Evolutionary conservation across 53 echinoderm and acorn worm species (phyloP), one percentile per base, ranked within the genome.

Genomic region (Luidia sarsii): DNA sequence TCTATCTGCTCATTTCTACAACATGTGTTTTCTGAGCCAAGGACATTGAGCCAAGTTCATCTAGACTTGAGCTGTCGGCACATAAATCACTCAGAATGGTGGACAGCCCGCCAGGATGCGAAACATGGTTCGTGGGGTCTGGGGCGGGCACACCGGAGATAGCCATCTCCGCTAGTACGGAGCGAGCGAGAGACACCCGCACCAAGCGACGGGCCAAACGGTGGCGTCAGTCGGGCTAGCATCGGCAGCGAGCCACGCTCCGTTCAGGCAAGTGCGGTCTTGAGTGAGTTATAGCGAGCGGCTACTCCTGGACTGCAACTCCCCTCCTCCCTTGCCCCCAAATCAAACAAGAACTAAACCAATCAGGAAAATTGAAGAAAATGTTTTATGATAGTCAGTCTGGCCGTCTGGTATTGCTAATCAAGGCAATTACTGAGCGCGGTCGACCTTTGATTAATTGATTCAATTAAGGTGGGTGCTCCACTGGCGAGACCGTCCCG

Each of bases 321-420:
- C 74, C 74, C 55, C 52, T 34, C 33, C 52, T 6, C 50, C 4
- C 15, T 9, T 10, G 20, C 35, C 32, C 53, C 52, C 41, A 34
- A 50, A 50, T 30, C 27, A 51, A 71, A 70, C 19, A 75, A 59
- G 28, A 45, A 43, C 48, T 48, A 65, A 7, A 53, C 18, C 45
- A 67, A 67, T 60, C 77, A 30, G 15, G 43, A 56, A 33, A 56
- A 72, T 72, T 72, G 72, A 54, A 54, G 53, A 21, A 48, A 43
- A 69, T 33, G 60, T 54, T 43, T 59, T 77, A 61, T 72, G 56
- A 72, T 77, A 77, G 77, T 61, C 77, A 60, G 59, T 60, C 60
- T 59, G 11, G 3, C n/a, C n/a, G n/a, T 55, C 23, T 77, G 59
- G 31, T 46, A 16, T 77, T 19, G 43, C 33, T 20, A 27, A 21